Evolutionary conservation across 2,888 invertebrate genomes (phyloP), one percentile per base, ranked within the genome.

Genomic region (Ennomos fuscantarius): DNA sequence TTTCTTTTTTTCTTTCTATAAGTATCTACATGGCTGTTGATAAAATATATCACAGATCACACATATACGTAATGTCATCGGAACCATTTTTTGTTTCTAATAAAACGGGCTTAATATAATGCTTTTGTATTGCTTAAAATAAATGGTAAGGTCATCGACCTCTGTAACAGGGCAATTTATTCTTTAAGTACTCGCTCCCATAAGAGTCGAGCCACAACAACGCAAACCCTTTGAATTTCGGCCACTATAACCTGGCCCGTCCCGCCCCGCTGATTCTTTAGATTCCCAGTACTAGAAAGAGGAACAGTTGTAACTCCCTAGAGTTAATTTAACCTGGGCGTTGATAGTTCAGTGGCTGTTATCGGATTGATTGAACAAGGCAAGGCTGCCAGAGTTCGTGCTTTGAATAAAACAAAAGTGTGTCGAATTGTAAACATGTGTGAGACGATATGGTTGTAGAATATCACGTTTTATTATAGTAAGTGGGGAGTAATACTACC

Each of bases 301-400:
- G 55, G 52, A 31, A 34, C 9, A 9, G 2, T 50, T 49, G 60
- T 49, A 41, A 35, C 37, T 41, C 52, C 50, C 47, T 13, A 45
- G 55, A 12, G 55, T 12, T 67, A 66, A 44, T 45, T 34, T 66
- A 52, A 10, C 24, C 53, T 71, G 72, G 74, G 51, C 49, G 60
- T 62, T 65, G 62, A 65, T 68, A 69, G 68, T 68, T 67, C 64
- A 70, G 67, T 71, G 66, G 73, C 62, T 73, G 74, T 75, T 79
- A 80, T 79, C 78, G 73, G 53, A 61, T 69, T 70, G 76, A 75
- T 77, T 73, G 70, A 76, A 68, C 65, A 66, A 72, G 71, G 69
- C 77, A 79, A 79, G 78, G 79, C 70, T 72, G 58, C 57, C 43
- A 40, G 55, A 68, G 77, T 73, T 74, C 79, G 78, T 81, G 82